Conservation (phyloP, 2,888 invertebrate species). For the Glomeris marginata region DNA sequence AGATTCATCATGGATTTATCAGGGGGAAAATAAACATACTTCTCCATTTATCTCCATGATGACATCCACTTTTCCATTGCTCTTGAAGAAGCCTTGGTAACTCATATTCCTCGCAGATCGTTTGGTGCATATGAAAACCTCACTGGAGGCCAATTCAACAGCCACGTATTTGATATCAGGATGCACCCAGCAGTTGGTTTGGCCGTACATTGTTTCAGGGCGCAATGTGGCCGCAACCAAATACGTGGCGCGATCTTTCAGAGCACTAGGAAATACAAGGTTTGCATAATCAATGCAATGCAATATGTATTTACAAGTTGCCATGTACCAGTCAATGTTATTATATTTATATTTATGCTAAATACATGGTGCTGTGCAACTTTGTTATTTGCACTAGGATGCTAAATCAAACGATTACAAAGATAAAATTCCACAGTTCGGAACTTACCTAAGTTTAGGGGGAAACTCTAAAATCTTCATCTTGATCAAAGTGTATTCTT, state of each 20-base stretch:
- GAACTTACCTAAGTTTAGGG: slow-evolving; percentile 41
- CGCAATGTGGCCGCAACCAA: slow-evolving; percentile 94
- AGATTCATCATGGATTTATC: background rate
- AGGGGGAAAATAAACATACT: slow-evolving; percentile 17
- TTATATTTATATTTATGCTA: too few species aligned
- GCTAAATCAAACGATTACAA: too few species aligned
- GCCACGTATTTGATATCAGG: slow-evolving; percentile 91
- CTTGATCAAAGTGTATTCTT: slow-evolving; percentile 94
- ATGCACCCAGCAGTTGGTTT: slow-evolving; percentile 96
- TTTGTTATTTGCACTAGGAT: too few species aligned
- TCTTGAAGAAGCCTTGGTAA: slow-evolving; percentile 75
- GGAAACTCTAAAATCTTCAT: slow-evolving; percentile 64
- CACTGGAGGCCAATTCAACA: slow-evolving; percentile 51
- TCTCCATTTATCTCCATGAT: slow-evolving; percentile 36
- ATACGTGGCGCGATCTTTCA: slow-evolving; percentile 45
- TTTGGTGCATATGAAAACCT: slow-evolving; percentile 72
- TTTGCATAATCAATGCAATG: background rate
- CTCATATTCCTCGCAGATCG: slow-evolving; percentile 90
- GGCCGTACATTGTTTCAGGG: slow-evolving; percentile 99
- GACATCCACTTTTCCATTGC: slow-evolving; percentile 60
- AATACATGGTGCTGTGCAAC: too few species aligned
- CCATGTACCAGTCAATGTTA: too few species aligned
- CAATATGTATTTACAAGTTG: too few species aligned
- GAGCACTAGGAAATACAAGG: slow-evolving; percentile 29
- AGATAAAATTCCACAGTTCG: background rate